These are phyloP conservation scores for Alethe castanea DNA, from an alignment of 2,113 vertebrate species.

Conservation along the genomic window DNA sequence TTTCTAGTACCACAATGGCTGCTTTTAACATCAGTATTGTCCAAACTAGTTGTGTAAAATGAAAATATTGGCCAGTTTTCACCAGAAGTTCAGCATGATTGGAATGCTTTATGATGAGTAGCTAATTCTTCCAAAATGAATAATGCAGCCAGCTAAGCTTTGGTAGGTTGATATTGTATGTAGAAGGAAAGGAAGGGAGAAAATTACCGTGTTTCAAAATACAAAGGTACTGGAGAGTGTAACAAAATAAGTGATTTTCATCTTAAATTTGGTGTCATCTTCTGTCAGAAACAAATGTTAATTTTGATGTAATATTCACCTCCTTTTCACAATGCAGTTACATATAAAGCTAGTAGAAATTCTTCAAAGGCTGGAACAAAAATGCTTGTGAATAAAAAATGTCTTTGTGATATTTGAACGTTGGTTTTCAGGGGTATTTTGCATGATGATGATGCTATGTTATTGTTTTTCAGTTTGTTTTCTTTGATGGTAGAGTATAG, in stretches of 20 bases:
- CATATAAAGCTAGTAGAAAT: constrained; percentile 61
- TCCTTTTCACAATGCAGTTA: constrained; percentile 54
- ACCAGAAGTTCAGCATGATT: constrained; percentile 38
- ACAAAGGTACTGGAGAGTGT: constrained; percentile 54
- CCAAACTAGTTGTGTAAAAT: constrained; percentile 32
- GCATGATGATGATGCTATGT: constrained; percentile 80
- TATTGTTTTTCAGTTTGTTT: constrained; percentile 71
- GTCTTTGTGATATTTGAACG: constrained; percentile 74
- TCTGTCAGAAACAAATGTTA: constrained; percentile 35
- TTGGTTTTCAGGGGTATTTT: constrained; percentile 80
- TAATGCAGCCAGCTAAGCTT: constrained; percentile 21
- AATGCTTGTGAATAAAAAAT: constrained; percentile 67
- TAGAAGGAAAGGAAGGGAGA: not conserved
- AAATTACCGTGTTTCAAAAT: constrained; percentile 2
- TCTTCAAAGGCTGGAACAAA: constrained; percentile 68
- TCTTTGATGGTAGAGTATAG: constrained; percentile 76
- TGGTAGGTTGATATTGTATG: not conserved
- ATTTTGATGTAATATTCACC: constrained; percentile 34
- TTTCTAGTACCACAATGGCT: constrained; percentile 29
- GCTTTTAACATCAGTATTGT: constrained; percentile 39
- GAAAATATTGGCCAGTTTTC: constrained; percentile 52
- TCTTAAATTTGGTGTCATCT: constrained; percentile 50
- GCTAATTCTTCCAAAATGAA: constrained; percentile 56
- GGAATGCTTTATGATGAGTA: constrained; percentile 66
- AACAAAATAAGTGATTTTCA: constrained; percentile 18